Percentiles rank a stretch among this genome's conserved stretches.
Evolutionary conservation across 2,113 vertebrate species (phyloP).

Genomic region (Anser cygnoides): DNA sequence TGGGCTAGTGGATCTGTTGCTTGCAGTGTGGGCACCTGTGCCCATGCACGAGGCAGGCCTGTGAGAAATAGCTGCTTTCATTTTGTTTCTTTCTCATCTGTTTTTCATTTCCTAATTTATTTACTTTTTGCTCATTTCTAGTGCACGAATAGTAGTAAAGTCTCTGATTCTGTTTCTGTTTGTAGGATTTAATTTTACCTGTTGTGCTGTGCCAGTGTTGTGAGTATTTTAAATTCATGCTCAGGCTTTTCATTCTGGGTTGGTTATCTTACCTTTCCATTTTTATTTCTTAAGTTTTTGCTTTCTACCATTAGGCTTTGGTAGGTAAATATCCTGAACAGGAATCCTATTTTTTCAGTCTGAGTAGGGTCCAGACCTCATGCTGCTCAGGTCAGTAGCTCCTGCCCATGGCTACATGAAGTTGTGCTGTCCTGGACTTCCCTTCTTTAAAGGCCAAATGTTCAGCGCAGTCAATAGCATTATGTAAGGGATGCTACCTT

Average conservation of each 20-base stretch:
- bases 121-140: constrained; percentile 27
- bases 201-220: constrained; percentile 78
- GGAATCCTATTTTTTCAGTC: background rate
- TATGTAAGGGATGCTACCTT: background rate
- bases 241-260: constrained; percentile 58
- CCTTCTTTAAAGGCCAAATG: background rate
- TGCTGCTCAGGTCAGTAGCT: background rate
- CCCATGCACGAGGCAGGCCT: background rate
- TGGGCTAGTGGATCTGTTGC: background rate
- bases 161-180: constrained; percentile 71
- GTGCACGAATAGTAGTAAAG: constrained; percentile 47
- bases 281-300: background rate
- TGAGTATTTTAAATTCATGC: constrained; percentile 82
- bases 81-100: constrained; percentile 22
- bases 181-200: constrained; percentile 79
- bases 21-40: background rate
- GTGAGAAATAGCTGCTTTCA: background rate
- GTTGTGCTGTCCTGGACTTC: background rate
- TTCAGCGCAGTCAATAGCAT: background rate
- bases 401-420: background rate
- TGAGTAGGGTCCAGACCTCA: background rate
- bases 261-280: background rate
- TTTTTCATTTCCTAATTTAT: constrained; percentile 21
- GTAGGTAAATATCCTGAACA: background rate
- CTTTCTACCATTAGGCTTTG: background rate